These are phyloP conservation scores for Limnephilus lunatus DNA, from an alignment of 2,888 invertebrate genomes.

Conservation along the genomic window DNA sequence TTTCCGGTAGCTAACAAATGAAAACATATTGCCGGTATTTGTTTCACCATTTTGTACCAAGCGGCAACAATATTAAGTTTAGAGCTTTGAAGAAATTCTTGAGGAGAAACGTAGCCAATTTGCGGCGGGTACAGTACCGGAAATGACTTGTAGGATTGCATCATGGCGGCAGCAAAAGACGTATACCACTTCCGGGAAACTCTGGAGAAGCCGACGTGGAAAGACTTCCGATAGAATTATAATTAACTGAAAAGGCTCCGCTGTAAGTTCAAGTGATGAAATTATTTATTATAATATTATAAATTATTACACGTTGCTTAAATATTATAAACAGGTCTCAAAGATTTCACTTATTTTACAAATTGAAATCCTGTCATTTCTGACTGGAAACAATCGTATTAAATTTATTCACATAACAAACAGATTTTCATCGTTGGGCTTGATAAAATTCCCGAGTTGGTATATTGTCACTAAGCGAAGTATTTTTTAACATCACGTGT, in stretches of 20 bases:
- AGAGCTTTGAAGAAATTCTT: not conserved
- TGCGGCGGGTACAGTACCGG: not conserved
- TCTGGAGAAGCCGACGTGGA: not conserved
- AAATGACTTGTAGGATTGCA: not conserved
- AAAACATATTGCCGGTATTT: not conserved
- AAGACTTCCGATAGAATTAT: slow-evolving; percentile 23
- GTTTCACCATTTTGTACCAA: not conserved
- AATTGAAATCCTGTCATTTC: no score
- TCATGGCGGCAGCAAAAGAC: not conserved
- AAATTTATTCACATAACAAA: not conserved
- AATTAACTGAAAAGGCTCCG: not conserved
- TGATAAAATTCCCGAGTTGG: not conserved
- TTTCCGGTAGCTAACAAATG: not conserved
- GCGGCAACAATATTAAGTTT: not conserved
- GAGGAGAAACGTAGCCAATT: not conserved
- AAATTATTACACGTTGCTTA: not conserved
- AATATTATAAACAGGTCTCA: not conserved
- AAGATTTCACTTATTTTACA: not conserved
- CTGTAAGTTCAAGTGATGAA: not conserved
- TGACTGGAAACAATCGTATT: not conserved
- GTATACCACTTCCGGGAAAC: slow-evolving; percentile 17
- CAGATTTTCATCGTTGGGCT: not conserved
- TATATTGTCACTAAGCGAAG: not conserved
- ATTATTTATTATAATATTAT: not conserved
- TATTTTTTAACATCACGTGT: no score